Evolutionary conservation across 2,113 vertebrate genomes (phyloP).

Genomic region (Anoura caudifer): DNA sequence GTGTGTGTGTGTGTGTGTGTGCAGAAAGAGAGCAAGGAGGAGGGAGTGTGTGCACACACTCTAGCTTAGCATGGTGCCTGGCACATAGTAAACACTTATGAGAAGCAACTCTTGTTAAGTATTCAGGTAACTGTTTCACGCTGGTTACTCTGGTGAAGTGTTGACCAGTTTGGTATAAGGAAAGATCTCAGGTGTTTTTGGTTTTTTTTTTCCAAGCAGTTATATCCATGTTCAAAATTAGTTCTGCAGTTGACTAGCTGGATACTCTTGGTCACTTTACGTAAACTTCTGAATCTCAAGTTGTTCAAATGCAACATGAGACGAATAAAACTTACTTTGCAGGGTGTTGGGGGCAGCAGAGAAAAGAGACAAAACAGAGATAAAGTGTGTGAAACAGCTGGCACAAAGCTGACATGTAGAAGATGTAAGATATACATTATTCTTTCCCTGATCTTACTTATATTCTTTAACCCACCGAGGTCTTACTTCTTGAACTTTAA

Average conservation of each 20-base stretch:
- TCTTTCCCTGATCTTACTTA: neutral
- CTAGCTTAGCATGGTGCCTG: neutral
- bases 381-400: neutral
- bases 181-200: no score
- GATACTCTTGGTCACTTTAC: neutral
- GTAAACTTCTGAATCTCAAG: neutral
- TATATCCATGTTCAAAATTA: neutral
- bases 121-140: neutral
- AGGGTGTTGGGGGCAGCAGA: neutral
- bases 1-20: neutral
- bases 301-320: constrained; percentile 13
- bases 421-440: neutral
- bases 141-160: neutral
- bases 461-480: neutral
- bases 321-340: neutral
- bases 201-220: neutral
- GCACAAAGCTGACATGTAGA: neutral
- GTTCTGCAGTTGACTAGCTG: neutral
- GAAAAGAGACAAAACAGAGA: neutral
- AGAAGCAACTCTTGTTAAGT: neutral
- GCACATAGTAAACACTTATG: neutral
- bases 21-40: neutral
- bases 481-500: neutral
- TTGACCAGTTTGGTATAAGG: neutral
- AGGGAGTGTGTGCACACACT: neutral